These are phyloP conservation scores for Rachycentron canadum DNA, from an alignment of 2,797 vertebrate genomes.

Conservation along the genomic window DNA sequence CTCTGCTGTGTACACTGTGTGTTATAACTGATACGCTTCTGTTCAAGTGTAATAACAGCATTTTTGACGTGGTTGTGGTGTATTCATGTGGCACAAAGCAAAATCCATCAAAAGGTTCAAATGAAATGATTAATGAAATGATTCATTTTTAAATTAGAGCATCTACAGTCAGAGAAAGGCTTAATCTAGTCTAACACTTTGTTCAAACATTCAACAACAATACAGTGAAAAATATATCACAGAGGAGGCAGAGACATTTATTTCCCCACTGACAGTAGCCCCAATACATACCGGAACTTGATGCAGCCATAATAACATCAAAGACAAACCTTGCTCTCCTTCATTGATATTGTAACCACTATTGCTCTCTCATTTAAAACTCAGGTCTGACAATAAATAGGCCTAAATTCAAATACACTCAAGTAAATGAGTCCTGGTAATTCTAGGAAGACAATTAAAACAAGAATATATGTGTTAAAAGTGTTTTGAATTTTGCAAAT, in stretches of 20 bases:
- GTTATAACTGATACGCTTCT: neutral
- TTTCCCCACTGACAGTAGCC: conserved; percentile 27
- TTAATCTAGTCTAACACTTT: conserved; percentile 3
- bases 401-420: neutral
- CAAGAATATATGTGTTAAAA: too few relatives aligned
- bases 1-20: neutral
- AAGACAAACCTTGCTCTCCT: conserved; percentile 1
- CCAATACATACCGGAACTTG: conserved; percentile 3
- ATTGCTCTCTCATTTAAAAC: conserved; percentile 2
- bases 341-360: conserved; percentile 1
- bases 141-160: conserved; percentile 2
- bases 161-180: neutral
- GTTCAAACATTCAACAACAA: conserved; percentile 6
- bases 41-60: conserved; percentile 4
- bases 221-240: conserved; percentile 24
- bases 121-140: neutral
- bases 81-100: too few relatives aligned
- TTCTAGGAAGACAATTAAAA: neutral
- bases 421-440: neutral
- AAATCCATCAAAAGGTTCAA: too few relatives aligned
- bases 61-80: neutral
- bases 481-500: too few relatives aligned
- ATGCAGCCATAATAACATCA: neutral
- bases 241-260: neutral
- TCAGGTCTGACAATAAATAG: conserved; percentile 5